phyloP scores from a whole-genome alignment of 2,888 invertebrate genomes.

The Boloria euphrosyne region DNA sequence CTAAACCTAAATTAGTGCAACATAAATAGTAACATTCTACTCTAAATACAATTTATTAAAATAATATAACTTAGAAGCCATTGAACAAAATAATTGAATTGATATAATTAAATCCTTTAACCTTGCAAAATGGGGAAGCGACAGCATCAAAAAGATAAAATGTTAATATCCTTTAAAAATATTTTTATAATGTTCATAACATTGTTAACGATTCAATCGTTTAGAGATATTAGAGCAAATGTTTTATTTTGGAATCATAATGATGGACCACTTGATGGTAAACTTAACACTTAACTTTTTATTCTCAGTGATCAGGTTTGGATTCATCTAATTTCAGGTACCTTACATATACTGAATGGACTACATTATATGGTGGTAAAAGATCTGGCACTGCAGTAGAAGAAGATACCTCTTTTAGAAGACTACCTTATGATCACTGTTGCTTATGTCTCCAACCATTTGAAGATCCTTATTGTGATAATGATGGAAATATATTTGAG shows the following conservation, averaged over 20 bases:
- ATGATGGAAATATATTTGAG: conserved; percentile 96
- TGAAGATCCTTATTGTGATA: conserved; percentile 94
- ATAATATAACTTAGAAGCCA: not conserved
- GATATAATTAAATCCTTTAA: not conserved
- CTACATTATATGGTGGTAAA: conserved; percentile 94
- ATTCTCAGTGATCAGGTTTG: too few species aligned
- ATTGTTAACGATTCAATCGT: too few species aligned
- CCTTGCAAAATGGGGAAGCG: conserved; percentile 91
- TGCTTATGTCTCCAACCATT: conserved; percentile 95
- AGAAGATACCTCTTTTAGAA: conserved; percentile 91
- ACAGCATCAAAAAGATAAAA: conserved; percentile 97
- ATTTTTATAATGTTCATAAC: conserved; percentile 24
- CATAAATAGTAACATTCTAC: not conserved
- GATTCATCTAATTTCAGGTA: conserved; percentile 82
- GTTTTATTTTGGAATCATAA: too few species aligned
- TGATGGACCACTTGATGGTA: too few species aligned
- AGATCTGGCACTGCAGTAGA: conserved; percentile 85
- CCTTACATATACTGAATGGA: conserved; percentile 93
- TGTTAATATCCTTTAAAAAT: conserved; percentile 77
- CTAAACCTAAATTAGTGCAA: too few species aligned
- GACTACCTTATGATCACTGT: conserved; percentile 96
- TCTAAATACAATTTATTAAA: not conserved
- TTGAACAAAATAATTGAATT: too few species aligned
- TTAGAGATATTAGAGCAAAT: too few species aligned
- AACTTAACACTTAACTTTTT: too few species aligned